Percentiles rank a stretch among this genome's conserved stretches.
These are phyloP conservation scores for Elysia chlorotica DNA, from an alignment of 1,140 invertebrate species.

Conservation along the genomic window DNA sequence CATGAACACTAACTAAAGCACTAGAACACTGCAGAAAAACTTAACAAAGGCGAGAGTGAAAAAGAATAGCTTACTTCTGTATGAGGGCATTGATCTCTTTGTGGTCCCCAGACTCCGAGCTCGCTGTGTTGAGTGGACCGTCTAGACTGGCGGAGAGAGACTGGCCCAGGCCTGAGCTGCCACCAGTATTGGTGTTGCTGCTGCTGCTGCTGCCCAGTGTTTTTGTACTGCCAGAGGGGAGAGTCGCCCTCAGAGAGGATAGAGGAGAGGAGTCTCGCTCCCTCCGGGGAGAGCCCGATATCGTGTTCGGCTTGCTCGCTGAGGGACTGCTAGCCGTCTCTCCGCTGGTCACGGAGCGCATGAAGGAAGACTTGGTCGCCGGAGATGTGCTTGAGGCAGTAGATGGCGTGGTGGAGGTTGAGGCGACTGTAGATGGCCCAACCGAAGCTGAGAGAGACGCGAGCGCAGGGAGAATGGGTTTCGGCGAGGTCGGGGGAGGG, in stretches of 20 bases:
- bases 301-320: too few relatives aligned
- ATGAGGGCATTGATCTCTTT: slow-evolving; percentile 41
- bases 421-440: not conserved
- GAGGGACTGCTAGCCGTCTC: too few relatives aligned
- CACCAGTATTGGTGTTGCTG: not conserved
- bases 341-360: not conserved
- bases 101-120: slow-evolving; percentile 26
- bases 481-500: slow-evolving; percentile 21
- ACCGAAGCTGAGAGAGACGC: not conserved
- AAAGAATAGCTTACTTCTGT: slow-evolving; percentile 38
- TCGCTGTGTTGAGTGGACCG: too few relatives aligned
- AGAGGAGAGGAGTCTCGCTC: not conserved
- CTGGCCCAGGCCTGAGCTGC: not conserved
- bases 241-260: not conserved
- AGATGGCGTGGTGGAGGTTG: not conserved
- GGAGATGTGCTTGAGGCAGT: not conserved
- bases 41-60: too few relatives aligned
- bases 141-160: too few relatives aligned
- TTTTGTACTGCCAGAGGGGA: not conserved
- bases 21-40: too few relatives aligned
- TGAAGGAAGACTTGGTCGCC: slow-evolving; percentile 5
- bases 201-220: not conserved
- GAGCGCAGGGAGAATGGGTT: slow-evolving; percentile 1
- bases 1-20: too few relatives aligned
- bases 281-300: not conserved